phyloP scores from a whole-genome alignment of 2,888 invertebrate species.

The Conus canariensis region DNA sequence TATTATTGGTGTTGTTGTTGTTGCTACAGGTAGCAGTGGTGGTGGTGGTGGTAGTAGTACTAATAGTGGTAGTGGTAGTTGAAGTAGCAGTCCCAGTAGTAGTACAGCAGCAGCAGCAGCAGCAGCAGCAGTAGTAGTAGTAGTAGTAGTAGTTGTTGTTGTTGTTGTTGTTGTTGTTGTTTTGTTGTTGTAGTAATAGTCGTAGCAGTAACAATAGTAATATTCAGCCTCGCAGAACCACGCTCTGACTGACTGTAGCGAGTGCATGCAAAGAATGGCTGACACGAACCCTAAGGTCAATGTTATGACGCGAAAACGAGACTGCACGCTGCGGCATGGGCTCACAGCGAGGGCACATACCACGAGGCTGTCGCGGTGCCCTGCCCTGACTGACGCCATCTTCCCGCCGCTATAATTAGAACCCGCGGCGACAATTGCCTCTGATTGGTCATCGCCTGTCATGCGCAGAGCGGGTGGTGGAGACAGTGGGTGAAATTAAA shows the following conservation, averaged over 20 bases:
- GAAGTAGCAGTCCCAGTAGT: background rate
- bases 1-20: too few relatives aligned
- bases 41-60: too few relatives aligned
- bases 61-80: too few relatives aligned
- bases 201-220: background rate
- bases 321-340: slow-evolving; percentile 1
- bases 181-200: background rate
- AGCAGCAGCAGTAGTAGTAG: slow-evolving; percentile 17
- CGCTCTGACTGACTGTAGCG: too few relatives aligned
- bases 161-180: too few relatives aligned
- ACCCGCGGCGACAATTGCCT: slow-evolving; percentile 38
- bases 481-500: background rate
- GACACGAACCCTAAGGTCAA: slow-evolving; percentile 26
- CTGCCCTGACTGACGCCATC: slow-evolving; percentile 27
- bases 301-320: slow-evolving; percentile 43
- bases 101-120: slow-evolving; percentile 12
- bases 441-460: slow-evolving; percentile 41
- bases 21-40: too few relatives aligned
- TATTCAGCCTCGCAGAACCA: background rate
- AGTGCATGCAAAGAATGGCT: background rate
- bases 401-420: slow-evolving; percentile 30
- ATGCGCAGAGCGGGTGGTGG: slow-evolving; percentile 22
- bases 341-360: too few relatives aligned
- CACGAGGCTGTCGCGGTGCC: too few relatives aligned
- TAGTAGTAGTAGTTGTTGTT: background rate